Base-by-base conservation (phyloP, 2,888 invertebrate genomes). In the Formica aserva region DNA sequence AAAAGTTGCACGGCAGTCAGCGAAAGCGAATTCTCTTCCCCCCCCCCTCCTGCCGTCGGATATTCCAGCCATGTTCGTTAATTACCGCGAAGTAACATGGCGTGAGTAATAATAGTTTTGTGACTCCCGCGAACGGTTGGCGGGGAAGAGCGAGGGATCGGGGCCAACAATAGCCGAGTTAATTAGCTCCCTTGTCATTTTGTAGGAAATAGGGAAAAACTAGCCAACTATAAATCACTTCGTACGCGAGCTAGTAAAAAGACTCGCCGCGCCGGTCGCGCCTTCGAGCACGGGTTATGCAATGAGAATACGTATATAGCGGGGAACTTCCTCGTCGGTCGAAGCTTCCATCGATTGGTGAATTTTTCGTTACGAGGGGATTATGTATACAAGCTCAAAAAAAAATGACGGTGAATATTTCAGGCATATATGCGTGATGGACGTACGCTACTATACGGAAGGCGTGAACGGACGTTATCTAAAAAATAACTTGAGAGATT, bases 151-250 rank as follows among this genome's bases (percentile, higher is more conserved):
- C 26, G 55, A 65, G 67, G 83, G 75, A 77, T 78, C 87, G 85
- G 82, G 76, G 90, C 91, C 92, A 93, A 93, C 93, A 94, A 92
- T 93, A 91, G 91, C 90, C 80, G 89, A 92, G 92, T 94, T 94
- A 94, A 94, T 94, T 94, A 94, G 94, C 92, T 91, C 87, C 89
- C 90, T 89, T 93, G 93, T 94, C 93, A 92, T 94, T 93, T 89
- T 89, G 84, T 85, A 69, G 87, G 89, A 91, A 92, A 92, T 89
- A 88, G 88, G 88, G 92, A 91, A 93, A 93, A 93, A 93, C 86
- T 86, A 87, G 82, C 80, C 84, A 87, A 86, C 91, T 87, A 92
- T 94, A 92, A 93, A 93, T 93, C 93, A 93, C 93, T 91, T 91
- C 84, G 86, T 80, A 83, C 85, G 86, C 85, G 86, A 57, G 67